Base-by-base conservation (phyloP, 23 tunicate genomes). In the Halocynthia roretzi region DNA sequence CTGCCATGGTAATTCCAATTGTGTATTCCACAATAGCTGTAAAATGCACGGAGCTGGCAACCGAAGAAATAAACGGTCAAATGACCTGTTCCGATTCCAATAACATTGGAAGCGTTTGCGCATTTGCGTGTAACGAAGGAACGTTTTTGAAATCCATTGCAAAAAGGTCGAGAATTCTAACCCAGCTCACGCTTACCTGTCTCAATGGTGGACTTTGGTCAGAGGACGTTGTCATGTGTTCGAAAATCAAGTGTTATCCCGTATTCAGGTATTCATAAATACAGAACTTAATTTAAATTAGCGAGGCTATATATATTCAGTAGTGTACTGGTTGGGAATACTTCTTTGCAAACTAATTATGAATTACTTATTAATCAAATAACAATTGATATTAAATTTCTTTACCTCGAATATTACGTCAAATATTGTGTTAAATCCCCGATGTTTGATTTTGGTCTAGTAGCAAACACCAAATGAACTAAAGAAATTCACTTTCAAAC, bases 121-220 rank as follows among this genome's bases (percentile, higher is more conserved):
- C 70, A 10, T 15, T 65, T 9, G 22, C 70, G 19, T 65, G 70
- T 15, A 65, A 15, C 19, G 70, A 40, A 0, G 70, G 70, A 10
- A 20, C 70, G 22, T 15, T 10, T 65, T 5, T 65, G 48, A 40
- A 48, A 65, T 40, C 70, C 22, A 40, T 48, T 20, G 22, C 70
- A 40, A 65, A 48, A 20, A 40, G 48, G 10, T 5, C 10, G 22
- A 65, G 48, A 65, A 65, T 65, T 9, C 70, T 10, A 15, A 20
- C 9, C 0, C 22, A 65, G 10, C 31, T 40, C 48, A 65, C 31
- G 10, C 48, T 65, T 0, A 65, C 48, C 31, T 65, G 70, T 15
- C 19, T 65, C 9, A 9, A 65, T 15, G 70, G 70, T 10, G 70
- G 70, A 10, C 10, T 65, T 65, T 65, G 70, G 70, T 65, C 70